phyloP scores from a whole-genome alignment of 2,797 vertebrate species.

The Morelia viridis region DNA sequence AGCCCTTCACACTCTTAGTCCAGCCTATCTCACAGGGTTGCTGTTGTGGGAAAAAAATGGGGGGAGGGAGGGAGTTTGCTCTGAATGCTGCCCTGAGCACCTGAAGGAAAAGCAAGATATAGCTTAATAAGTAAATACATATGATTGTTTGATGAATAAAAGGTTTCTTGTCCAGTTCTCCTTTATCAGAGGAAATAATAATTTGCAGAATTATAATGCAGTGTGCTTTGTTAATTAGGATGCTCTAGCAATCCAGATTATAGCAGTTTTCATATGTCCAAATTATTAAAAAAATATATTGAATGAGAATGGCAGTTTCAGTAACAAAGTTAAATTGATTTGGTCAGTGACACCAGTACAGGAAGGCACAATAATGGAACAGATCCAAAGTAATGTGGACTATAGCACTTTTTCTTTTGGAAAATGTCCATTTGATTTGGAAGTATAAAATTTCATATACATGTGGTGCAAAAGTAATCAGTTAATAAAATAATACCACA shows the following conservation, averaged over 20 bases:
- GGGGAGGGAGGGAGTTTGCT: too few species aligned
- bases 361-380: neutral
- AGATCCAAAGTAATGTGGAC: neutral
- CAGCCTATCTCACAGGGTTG: too few species aligned
- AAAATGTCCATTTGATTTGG: neutral
- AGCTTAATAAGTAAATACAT: too few species aligned
- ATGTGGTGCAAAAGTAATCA: neutral
- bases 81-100: too few species aligned
- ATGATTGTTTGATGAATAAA: too few species aligned
- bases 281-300: neutral
- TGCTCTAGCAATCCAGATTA: neutral
- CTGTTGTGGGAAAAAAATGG: too few species aligned
- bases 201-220: neutral
- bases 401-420: neutral
- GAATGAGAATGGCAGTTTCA: neutral
- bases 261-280: neutral
- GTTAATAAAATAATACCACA: too few species aligned
- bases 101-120: too few species aligned
- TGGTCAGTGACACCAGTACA: neutral
- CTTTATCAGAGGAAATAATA: neutral
- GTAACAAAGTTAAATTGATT: neutral
- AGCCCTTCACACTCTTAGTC: too few species aligned
- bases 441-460: neutral
- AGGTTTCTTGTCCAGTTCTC: neutral
- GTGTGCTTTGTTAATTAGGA: neutral